Evolutionary conservation across 2,888 invertebrate genomes (phyloP), one percentile per base, ranked within the genome.

Genomic region (Calameuta filiformis): DNA sequence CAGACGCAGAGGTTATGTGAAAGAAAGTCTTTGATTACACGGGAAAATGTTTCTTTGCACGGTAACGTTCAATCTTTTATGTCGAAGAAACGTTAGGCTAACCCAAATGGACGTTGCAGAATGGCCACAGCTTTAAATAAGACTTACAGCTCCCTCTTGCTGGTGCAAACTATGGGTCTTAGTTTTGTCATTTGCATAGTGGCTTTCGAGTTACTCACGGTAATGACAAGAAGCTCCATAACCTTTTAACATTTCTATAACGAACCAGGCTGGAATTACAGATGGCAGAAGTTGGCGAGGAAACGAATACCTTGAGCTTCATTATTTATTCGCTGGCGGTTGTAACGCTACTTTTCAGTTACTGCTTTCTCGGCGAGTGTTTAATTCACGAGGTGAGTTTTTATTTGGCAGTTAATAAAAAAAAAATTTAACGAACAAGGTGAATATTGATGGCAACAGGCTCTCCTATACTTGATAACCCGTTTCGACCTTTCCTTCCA

Each of bases 311-410:
- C 1, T 37, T 84, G 74, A 81, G 82, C 68, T 84, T 84, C 68
- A 56, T 84, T 12, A 81, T 84, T 73, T 84, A 83, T 30, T 83
- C 84, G 4, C 78, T 76, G 37, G 84, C 84, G 11, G 82, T 83
- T 34, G 35, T 83, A 23, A 71, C 84, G 33, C 30, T 84, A 37
- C 82, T 82, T 35, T 84, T 84, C 40, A 84, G 82, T 75, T 84
- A 84, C 69, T 84, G 84, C 69, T 84, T 84, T 37, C 69, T 84
- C 12, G 84, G 84, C 12, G 84, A 84, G 34, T 84, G 84, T 73
- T 68, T 84, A 12, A 85, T 84, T n/a, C 69, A 68, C 12, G 82
- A 85, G 79, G 84, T 81, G 78, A 74, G 23, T 40, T 15, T 23
- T 40, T 56, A 23, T 23, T 56, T 6, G 6, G 23, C 3, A 2